Evolutionary conservation across 2,113 vertebrate genomes (phyloP).

Genomic region (Ciconia stormi): DNA sequence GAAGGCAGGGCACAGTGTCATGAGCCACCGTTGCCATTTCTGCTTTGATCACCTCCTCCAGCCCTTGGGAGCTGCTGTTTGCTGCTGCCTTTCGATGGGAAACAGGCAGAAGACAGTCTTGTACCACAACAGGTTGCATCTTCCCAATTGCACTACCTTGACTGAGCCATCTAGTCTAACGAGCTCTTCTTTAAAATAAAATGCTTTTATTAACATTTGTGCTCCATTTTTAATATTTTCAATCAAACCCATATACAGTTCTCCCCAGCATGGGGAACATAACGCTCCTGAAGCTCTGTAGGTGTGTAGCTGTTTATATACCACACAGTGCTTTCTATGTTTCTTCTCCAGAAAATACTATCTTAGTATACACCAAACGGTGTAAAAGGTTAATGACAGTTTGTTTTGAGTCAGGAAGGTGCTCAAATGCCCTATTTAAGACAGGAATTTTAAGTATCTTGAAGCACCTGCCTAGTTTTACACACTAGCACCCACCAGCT

Average conservation of each 20-base stretch:
- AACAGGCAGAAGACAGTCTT: not conserved
- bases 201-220: not conserved
- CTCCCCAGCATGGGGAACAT: fast-evolving
- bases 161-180: not conserved
- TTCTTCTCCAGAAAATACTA: not conserved
- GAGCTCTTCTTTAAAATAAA: not conserved
- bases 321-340: not conserved
- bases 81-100: not conserved
- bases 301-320: not conserved
- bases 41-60: not conserved
- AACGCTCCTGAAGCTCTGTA: not conserved
- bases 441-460: not conserved
- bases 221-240: not conserved
- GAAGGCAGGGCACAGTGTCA: not conserved
- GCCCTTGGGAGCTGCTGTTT: not conserved
- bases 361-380: not conserved
- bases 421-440: not conserved
- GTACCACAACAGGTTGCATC: not conserved
- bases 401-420: not conserved
- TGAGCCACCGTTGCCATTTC: not conserved
- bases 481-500: fast-evolving
- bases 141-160: fast-evolving
- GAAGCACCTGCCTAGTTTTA: not conserved
- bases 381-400: not conserved
- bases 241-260: not conserved